Percentiles rank a stretch among this genome's conserved stretches.
Conservation (phyloP, 2,888 invertebrate species). For the Melikaiella ostensackeni region DNA sequence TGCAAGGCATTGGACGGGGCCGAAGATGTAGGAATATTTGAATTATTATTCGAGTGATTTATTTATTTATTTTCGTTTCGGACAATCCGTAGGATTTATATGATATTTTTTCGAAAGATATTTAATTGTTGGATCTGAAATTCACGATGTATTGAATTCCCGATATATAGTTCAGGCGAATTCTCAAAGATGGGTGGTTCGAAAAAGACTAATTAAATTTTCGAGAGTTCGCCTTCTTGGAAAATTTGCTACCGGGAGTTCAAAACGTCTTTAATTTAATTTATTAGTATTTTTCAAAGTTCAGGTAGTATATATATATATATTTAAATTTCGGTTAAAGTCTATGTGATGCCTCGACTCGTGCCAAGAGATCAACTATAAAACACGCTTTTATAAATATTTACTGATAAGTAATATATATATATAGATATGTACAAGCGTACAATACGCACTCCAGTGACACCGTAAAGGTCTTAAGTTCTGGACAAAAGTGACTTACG, state of each 20-base stretch:
- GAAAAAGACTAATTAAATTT: conserved; percentile 1
- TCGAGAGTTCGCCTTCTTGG: background rate
- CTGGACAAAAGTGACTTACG: background rate
- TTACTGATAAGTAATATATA: conserved; percentile 22
- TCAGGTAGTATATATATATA: background rate
- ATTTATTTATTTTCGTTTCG: conserved; percentile 41
- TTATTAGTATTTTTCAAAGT: conserved; percentile 1
- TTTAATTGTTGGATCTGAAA: conserved; percentile 9
- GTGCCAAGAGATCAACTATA: conserved; percentile 8
- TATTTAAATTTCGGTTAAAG: conserved; percentile 29
- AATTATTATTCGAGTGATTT: conserved; percentile 38
- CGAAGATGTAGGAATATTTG: background rate
- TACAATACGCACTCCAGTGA: conserved; percentile 2
- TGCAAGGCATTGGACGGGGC: conserved; percentile 19
- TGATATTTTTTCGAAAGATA: conserved; percentile 21
- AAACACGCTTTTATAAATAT: conserved; percentile 35
- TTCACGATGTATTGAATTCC: background rate
- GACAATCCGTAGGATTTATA: conserved; percentile 39
- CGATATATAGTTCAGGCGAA: background rate
- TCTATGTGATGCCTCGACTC: conserved; percentile 30
- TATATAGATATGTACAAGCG: conserved; percentile 1
- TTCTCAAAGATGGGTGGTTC: background rate
- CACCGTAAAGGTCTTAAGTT: background rate
- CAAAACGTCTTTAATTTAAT: background rate
- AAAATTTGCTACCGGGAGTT: background rate